Evolutionary conservation across 2,797 vertebrate genomes (phyloP), one percentile per base, ranked within the genome.

Genomic region (Platyrinchus mystaceus): DNA sequence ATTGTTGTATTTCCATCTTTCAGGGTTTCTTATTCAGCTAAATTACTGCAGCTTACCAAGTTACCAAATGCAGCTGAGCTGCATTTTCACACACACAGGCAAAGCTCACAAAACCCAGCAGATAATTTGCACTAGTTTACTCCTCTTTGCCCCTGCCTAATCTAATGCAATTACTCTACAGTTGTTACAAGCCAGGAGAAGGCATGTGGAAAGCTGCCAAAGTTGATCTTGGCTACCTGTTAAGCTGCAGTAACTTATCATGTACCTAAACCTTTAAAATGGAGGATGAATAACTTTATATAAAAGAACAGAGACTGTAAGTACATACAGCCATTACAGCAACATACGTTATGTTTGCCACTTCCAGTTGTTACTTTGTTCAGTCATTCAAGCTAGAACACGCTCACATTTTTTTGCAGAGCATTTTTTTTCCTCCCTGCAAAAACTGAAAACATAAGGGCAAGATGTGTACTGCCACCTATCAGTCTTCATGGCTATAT

Each of bases 1-100:
- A 79, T n/a, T 84, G 39, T 47, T 87, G 39, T 41, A 94, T 91
- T 75, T 78, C 50, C 66, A 88, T 44, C 88, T 88, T 79, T 76
- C 44, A 69, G 28, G 27, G 19, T 70, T 90, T 88, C 80, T 84
- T 73, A 91, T 39, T 77, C n/a, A 55, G 70, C 36, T 79, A 84
- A 86, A 90, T 95, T 94, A 95, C 93, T 96, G 94, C 90, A 96
- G 94, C 85, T 82, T 95, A 94, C 93, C 93, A 95, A 82, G 94
- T 59, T 24, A 86, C 90, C 10, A 66, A 34, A 3, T 6, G 41
- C 85, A 95, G 69, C 13, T 39, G 50, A 93, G 23, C 73, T 86
- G 55, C 44, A 69, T 82, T 84, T 80, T 78, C 44, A 85, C 43
- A 84, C 19, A 70, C 18, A 66, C 27, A 70, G n/a, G 69, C 73